Base-by-base conservation (phyloP, 2,113 vertebrate species). In the Cyanocitta stelleri region DNA sequence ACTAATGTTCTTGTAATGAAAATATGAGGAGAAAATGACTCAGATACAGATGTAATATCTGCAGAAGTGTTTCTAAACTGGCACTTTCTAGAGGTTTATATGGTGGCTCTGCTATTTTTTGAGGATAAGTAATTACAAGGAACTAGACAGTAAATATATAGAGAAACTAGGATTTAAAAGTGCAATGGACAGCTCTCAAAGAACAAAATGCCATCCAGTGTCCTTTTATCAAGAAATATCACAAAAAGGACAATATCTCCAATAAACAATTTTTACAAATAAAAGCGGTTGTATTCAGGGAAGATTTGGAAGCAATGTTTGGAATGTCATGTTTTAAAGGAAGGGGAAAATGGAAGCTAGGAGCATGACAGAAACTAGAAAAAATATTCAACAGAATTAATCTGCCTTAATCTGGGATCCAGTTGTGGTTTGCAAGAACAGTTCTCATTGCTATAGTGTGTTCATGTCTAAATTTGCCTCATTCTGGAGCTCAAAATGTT, bases 311-410 rank as follows among this genome's bases (percentile, higher is more conserved):
- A 64, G 9, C 17, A 71, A 37, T 1, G 0, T 41, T 52, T 82
- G 37, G 26, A 32, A 32, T 16, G 4, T n/a, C 0, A 0, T 1
- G 22, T 59, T 86, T 56, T 72, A 75, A 82, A 79, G 26, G 16
- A 71, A 16, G 19, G 7, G 12, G 66, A 90, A 75, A 41, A 35
- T 66, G 14, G 66, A 74, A 79, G 15, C 2, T 32, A 74, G 16
- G 5, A 21, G 2, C 16, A 22, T 26, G 19, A 20, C 17, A 32
- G 71, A 71, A 87, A n/a, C 4, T 17, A 23, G 64, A n/a, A 61
- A 51, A 48, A 59, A 26, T 19, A 58, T 27, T 75, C 24, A 44
- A 13, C 22, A 61, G 14, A 59, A n/a, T 48, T 59, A 13, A 35
- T 33, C 17, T 76, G 13, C 10, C 26, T 55, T 74, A 58, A 41